Percentiles rank a stretch among this genome's conserved stretches.
Conservation (phyloP, 2,888 invertebrate species). For the Netelia virgata region DNA sequence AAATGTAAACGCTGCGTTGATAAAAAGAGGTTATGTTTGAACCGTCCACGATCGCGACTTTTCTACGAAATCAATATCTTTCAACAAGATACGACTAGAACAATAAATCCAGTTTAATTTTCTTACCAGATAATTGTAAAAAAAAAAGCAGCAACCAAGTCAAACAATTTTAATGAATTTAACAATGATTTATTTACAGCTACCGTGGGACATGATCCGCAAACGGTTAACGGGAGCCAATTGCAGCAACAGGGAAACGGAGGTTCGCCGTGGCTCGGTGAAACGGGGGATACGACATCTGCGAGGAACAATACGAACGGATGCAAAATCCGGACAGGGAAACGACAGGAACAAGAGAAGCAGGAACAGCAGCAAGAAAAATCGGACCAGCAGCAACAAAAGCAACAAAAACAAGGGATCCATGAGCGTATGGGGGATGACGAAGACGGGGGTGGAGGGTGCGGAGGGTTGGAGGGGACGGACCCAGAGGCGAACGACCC, state of each 20-base stretch:
- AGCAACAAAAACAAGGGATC: slow-evolving; percentile 65
- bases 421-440: slow-evolving; percentile 80
- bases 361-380: slow-evolving; percentile 67
- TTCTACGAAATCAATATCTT: too few relatives aligned
- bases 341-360: slow-evolving; percentile 64
- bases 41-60: too few relatives aligned
- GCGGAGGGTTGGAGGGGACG: slow-evolving; percentile 93
- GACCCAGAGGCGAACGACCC: slow-evolving; percentile 97
- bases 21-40: too few relatives aligned
- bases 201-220: slow-evolving; percentile 82
- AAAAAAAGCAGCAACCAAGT: not conserved
- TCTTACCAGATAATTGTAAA: not conserved
- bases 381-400: slow-evolving; percentile 57
- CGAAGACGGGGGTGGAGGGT: slow-evolving; percentile 84
- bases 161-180: not conserved
- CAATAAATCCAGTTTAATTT: too few relatives aligned
- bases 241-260: slow-evolving; percentile 72
- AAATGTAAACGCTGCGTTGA: not conserved
- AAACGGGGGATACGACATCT: slow-evolving; percentile 66
- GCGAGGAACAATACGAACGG: slow-evolving; percentile 63
- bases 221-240: slow-evolving; percentile 77
- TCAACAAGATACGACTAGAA: too few relatives aligned
- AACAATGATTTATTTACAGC: slow-evolving; percentile 71
- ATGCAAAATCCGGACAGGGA: slow-evolving; percentile 63
- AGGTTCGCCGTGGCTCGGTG: slow-evolving; percentile 67